Percentiles rank a stretch among this genome's conserved stretches.
These are phyloP conservation scores for Drosophila nr. perissopoda DNA, from an alignment of 2,888 invertebrate genomes.

Conservation along the genomic window DNA sequence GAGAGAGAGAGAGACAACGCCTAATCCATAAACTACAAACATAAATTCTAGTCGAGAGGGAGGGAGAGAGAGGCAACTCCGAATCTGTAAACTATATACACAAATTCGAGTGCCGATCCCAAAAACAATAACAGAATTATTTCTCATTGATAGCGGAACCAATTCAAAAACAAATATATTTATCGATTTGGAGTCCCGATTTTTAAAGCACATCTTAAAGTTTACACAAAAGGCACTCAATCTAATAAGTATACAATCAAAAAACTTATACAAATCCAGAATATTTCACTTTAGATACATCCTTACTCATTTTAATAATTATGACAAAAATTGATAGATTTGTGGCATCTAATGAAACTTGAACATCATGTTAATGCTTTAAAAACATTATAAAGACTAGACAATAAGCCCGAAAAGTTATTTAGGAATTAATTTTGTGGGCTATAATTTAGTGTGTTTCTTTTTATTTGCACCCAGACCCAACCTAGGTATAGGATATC, in stretches of 20 bases:
- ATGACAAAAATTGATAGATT: not conserved
- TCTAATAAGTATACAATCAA: not conserved
- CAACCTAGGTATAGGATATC: not conserved
- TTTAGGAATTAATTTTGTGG: not conserved
- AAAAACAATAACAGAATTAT: not conserved
- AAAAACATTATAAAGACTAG: not conserved
- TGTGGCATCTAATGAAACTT: not conserved
- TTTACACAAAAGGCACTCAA: not conserved
- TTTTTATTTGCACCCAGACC: not conserved
- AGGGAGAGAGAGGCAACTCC: not conserved
- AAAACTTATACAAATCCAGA: not conserved
- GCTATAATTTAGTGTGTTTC: not conserved
- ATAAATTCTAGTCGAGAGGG: not conserved
- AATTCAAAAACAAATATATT: too few species aligned
- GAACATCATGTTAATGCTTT: not conserved
- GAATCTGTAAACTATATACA: not conserved
- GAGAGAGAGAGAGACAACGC: not conserved
- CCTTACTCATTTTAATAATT: not conserved
- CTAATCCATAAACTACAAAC: not conserved
- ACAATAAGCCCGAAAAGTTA: not conserved
- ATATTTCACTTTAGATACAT: not conserved
- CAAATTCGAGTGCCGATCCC: not conserved
- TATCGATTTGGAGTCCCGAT: too few species aligned
- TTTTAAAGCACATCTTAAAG: too few species aligned
- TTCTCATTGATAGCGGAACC: not conserved